Evolutionary conservation across 2,888 invertebrate species (phyloP), one percentile per base, ranked within the genome.

Genomic region (Alloscopus bannaensis): DNA sequence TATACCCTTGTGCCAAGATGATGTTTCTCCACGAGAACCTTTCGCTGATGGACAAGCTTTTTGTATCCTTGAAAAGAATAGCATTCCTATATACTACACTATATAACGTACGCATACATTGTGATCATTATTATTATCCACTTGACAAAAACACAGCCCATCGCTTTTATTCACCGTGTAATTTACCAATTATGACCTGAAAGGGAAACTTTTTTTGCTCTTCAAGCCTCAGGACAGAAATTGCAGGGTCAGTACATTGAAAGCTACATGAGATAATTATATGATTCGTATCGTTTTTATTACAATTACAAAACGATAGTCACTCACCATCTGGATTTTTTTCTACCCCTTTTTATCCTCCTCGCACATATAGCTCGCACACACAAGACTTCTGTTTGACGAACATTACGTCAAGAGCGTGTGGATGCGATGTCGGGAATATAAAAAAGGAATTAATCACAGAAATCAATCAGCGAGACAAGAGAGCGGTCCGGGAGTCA

Each of bases 181-280:
- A 75, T 75, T 75, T 75, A 75, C 75, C 75, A 75, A 75, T 75
- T 75, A 75, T 68, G 66, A 60, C 75, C 68, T 75, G 75, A 75
- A 75, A 75, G 75, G 75, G 75, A 75, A 59, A n/a, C n/a, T 75
- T 75, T 55, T 75, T 55, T 36, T 13, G 36, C 6, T 36, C 8
- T 42, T 24, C 40, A 24, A 36, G 75, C 75, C 75, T 47, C 20
- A 50, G 75, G 75, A 45, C 6, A 57, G 59, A 60, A 66, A 75
- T 75, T 66, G 75, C 68, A 75, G 75, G 75, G 68, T 68, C 75
- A 75, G 68, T 57, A 59, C 57, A 57, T 73, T 75, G 66, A 75
- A 66, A 60, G 24, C 22, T 8, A 8, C 18, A 52, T 28, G 65
- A 73, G 65, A 73, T 75, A 75, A 75, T 75, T 75, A 75, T 75